Conservation (phyloP, 2,113 vertebrate genomes). For the Urocitellus parryii region DNA sequence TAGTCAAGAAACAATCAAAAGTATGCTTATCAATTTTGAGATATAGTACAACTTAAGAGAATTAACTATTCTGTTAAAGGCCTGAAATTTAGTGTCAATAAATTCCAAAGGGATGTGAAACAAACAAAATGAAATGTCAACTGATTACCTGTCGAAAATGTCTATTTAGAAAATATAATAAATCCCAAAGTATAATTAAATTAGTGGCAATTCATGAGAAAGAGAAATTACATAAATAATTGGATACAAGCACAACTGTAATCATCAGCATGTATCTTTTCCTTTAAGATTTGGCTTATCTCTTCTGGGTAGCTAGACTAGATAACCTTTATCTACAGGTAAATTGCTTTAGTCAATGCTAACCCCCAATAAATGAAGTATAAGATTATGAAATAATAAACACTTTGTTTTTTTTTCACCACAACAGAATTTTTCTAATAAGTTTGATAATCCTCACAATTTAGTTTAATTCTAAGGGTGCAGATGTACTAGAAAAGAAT, state of each 20-base stretch:
- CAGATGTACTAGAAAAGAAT: not conserved
- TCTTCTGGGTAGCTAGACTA: not conserved
- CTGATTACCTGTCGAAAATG: not conserved
- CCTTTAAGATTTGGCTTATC: not conserved
- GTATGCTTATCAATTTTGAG: not conserved
- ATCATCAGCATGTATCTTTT: not conserved
- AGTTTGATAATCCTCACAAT: not conserved
- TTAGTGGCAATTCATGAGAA: not conserved
- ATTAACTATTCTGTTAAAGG: not conserved
- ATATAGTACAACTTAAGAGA: not conserved
- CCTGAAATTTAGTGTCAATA: not conserved
- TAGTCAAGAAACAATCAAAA: not conserved
- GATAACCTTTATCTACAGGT: not conserved
- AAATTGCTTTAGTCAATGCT: not conserved
- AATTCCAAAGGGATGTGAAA: not conserved
- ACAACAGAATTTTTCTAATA: not conserved
- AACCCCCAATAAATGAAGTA: not conserved
- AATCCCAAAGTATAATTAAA: not conserved
- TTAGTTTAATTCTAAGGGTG: not conserved
- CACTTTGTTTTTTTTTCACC: not conserved
- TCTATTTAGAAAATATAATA: not conserved
- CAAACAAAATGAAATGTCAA: not conserved
- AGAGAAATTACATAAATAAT: not conserved
- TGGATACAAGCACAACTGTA: not conserved
- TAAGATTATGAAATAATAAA: not conserved